Evolutionary conservation across 2,888 invertebrate genomes (phyloP).

Genomic region (Oxycera nigricornis): DNA sequence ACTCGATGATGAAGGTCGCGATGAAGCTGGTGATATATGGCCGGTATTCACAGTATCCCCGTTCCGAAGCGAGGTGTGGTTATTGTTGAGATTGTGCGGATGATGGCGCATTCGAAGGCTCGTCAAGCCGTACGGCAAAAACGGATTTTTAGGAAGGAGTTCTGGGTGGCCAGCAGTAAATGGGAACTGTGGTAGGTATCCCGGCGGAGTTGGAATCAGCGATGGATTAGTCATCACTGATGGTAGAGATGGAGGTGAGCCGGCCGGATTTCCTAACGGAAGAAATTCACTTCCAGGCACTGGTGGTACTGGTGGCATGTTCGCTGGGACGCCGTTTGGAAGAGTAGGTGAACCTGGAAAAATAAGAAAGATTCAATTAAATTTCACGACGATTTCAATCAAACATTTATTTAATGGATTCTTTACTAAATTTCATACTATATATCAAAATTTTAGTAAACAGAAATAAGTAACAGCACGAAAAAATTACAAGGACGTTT

Average conservation of each 20-base stretch:
- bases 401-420: no score
- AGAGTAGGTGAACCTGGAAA: slow-evolving; percentile 63
- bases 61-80: slow-evolving; percentile 55
- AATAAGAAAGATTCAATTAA: slow-evolving; percentile 34
- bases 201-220: slow-evolving; percentile 67
- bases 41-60: slow-evolving; percentile 49
- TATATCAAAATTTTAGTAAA: no score
- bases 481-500: no score
- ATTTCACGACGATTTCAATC: neutral
- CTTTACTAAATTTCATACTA: no score
- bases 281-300: slow-evolving; percentile 32
- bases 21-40: slow-evolving; percentile 60
- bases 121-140: slow-evolving; percentile 68
- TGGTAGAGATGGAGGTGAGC: slow-evolving; percentile 60
- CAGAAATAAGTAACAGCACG: no score
- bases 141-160: slow-evolving; percentile 65
- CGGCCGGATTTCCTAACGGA: slow-evolving; percentile 51
- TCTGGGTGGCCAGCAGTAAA: slow-evolving; percentile 65
- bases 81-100: slow-evolving; percentile 48
- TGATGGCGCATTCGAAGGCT: slow-evolving; percentile 55
- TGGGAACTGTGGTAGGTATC: slow-evolving; percentile 67
- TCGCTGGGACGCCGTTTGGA: slow-evolving; percentile 48
- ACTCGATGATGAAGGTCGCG: slow-evolving; percentile 60
- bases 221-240: slow-evolving; percentile 46
- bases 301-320: neutral